Conservation (phyloP, 2,113 vertebrate species). For the Gymnorhina tibicen region DNA sequence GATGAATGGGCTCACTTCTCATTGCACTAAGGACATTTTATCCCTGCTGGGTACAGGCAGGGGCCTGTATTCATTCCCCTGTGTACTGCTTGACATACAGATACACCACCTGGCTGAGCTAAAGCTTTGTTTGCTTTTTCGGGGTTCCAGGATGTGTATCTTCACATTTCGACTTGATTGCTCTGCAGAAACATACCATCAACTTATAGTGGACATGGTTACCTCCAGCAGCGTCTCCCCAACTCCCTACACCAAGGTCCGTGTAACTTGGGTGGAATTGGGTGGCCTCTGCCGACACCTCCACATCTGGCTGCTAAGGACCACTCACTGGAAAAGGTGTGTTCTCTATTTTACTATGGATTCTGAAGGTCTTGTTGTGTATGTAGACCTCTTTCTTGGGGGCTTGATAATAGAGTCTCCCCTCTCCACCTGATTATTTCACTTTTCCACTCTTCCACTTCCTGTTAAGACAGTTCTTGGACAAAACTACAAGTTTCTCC, state of each 20-base stretch:
- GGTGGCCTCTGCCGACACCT: not conserved
- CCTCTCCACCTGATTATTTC: not conserved
- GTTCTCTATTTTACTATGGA: not conserved
- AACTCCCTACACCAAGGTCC: not conserved
- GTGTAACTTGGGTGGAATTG: not conserved
- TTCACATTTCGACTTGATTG: not conserved
- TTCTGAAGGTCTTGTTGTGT: not conserved
- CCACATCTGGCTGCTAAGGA: not conserved
- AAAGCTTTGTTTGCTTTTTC: not conserved
- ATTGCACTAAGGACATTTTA: not conserved
- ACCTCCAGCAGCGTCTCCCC: not conserved
- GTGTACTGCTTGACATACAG: rapidly evolving
- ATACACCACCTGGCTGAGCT: not conserved
- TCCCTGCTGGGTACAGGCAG: not conserved
- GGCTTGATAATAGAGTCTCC: not conserved
- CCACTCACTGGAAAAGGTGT: not conserved
- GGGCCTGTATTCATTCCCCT: not conserved
- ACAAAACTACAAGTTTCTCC: not conserved
- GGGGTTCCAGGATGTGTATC: not conserved
- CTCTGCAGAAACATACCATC: not conserved
- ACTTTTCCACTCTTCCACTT: not conserved
- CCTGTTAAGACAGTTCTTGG: not conserved
- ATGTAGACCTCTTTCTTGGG: not conserved
- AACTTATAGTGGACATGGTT: not conserved
- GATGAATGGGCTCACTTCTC: not conserved